Evolutionary conservation across 2,888 invertebrate genomes (phyloP).

Genomic region (Myopa testacea): DNA sequence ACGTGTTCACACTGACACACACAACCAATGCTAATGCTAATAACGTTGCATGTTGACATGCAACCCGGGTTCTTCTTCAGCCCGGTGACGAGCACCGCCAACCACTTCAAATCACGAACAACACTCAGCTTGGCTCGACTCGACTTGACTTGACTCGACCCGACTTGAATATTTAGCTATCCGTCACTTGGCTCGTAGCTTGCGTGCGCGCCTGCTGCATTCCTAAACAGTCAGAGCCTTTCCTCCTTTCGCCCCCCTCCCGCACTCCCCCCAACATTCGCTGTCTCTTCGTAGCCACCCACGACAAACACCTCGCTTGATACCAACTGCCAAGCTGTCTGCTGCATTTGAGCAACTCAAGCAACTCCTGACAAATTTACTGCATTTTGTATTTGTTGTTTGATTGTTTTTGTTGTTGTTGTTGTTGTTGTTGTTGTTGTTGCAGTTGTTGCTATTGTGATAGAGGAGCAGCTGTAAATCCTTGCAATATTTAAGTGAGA

Average conservation of each 20-base stretch:
- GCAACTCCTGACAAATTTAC: slow-evolving; percentile 30
- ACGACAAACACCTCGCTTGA: background rate
- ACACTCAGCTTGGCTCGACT: slow-evolving; percentile 25
- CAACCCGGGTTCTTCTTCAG: slow-evolving; percentile 24
- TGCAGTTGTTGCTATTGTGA: slow-evolving; percentile 6
- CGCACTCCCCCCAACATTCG: too few species aligned
- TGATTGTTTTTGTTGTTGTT: too few species aligned
- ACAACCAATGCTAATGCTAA: slow-evolving; percentile 16
- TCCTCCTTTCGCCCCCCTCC: too few species aligned
- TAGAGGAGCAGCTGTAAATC: slow-evolving; percentile 28
- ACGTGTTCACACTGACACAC: background rate
- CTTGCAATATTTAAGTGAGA: slow-evolving; percentile 26
- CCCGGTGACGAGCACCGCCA: background rate
- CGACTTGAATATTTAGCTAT: slow-evolving; percentile 35
- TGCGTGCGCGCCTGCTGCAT: background rate
- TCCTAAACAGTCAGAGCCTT: background rate
- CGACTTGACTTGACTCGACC: background rate
- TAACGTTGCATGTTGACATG: slow-evolving; percentile 40
- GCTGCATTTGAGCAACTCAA: slow-evolving; percentile 5
- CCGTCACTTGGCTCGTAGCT: slow-evolving; percentile 28
- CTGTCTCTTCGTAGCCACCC: too few species aligned
- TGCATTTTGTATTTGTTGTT: background rate
- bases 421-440: background rate
- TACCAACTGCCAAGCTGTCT: slow-evolving; percentile 18
- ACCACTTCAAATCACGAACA: background rate